phyloP scores from a whole-genome alignment of 2,888 invertebrate genomes.

The Panopea generosa region DNA sequence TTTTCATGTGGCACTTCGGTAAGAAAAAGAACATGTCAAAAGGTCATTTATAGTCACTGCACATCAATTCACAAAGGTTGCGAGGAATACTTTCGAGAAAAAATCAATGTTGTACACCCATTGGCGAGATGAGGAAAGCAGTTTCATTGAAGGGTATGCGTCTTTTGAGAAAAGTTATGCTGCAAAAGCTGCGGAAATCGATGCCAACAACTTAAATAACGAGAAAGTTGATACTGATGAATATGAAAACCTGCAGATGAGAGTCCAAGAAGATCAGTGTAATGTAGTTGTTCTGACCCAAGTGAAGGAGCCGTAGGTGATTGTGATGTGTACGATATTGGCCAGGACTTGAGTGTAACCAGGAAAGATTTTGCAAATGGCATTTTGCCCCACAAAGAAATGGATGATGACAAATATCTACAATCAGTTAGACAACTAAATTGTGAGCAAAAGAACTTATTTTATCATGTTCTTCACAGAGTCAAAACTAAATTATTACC shows the following conservation, averaged over 20 bases:
- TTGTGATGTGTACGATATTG: conserved; percentile 24
- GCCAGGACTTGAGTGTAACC: conserved; percentile 20
- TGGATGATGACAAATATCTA: conserved; percentile 9
- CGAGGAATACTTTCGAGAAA: conserved; percentile 56
- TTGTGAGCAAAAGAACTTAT: conserved; percentile 13
- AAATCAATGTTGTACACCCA: conserved; percentile 70
- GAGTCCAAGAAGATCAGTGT: neutral
- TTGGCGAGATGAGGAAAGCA: conserved; percentile 71
- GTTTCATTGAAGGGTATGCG: conserved; percentile 21
- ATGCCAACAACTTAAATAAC: neutral
- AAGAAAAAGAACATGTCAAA: conserved; percentile 19
- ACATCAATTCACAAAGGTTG: conserved; percentile 51
- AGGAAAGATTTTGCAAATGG: neutral
- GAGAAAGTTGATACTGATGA: neutral
- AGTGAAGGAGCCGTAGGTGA: neutral
- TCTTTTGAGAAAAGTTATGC: conserved; percentile 42
- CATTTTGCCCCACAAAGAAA: conserved; percentile 11
- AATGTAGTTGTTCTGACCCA: conserved; percentile 12
- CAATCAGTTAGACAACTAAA: conserved; percentile 9
- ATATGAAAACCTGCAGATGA: neutral
- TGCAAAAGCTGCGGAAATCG: conserved; percentile 5
- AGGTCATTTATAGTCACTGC: conserved; percentile 36
- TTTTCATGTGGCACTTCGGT: conserved; percentile 28
- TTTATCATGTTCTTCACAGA: conserved; percentile 20
- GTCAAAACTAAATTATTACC: conserved; percentile 11